Evolutionary conservation across 37 sponge, comb jelly and placozoan genomes (phyloP).

Genomic region (Mnemiopsis leidyi): DNA sequence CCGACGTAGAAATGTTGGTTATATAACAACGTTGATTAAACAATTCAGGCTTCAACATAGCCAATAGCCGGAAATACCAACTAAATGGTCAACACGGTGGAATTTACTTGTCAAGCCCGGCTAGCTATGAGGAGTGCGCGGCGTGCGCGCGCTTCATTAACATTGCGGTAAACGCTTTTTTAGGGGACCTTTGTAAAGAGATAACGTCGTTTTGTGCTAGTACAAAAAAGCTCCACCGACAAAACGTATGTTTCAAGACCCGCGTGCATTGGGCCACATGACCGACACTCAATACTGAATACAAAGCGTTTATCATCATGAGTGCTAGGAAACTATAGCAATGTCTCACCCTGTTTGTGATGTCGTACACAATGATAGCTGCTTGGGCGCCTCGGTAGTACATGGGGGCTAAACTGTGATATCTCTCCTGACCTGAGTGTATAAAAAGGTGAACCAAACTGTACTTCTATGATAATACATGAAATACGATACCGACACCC

Average conservation of each 20-base stretch:
- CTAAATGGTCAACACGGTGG: no score
- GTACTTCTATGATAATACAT: background rate
- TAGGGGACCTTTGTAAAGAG: background rate
- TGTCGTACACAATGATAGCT: constrained; percentile 99
- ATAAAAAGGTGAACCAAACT: no score
- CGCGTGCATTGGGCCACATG: background rate
- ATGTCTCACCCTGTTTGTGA: constrained; percentile 89
- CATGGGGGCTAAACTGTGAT: constrained; percentile 99
- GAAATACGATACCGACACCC: background rate
- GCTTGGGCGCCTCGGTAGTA: constrained; percentile 99
- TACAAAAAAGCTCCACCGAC: background rate
- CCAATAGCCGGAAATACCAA: no score
- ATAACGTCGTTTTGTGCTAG: background rate
- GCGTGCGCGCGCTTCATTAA: background rate
- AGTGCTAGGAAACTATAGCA: no score
- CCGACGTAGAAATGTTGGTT: no score
- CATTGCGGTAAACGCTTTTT: constrained; percentile 59
- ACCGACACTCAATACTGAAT: no score
- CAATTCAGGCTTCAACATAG: no score
- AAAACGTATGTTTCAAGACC: background rate
- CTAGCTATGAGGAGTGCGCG: no score
- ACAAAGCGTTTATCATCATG: no score
- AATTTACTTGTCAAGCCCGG: no score
- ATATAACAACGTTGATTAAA: no score
- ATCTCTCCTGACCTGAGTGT: constrained; percentile 70